A percentile compares a stretch with the other conserved stretches of the same genome.
Evolutionary conservation across 1,140 invertebrate species (phyloP).

Genomic region (Bactericera cockerelli): DNA sequence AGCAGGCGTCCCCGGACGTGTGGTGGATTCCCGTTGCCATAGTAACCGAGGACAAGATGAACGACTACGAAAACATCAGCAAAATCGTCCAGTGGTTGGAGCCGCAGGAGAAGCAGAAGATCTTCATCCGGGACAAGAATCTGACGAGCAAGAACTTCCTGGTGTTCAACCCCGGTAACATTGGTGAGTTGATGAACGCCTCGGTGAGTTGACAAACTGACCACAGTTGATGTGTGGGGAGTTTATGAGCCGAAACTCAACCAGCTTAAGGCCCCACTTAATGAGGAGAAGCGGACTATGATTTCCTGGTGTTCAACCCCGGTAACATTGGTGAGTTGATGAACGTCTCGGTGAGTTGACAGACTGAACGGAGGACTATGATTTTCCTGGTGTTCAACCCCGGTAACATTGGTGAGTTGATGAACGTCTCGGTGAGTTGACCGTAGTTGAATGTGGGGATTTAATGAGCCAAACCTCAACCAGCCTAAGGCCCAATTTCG

Average conservation of each 20-base stretch:
- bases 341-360: no score
- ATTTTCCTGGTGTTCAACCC: slow-evolving; percentile 56
- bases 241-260: no score
- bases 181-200: slow-evolving; percentile 40
- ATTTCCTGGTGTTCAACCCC: no score
- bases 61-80: slow-evolving; percentile 34
- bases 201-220: background rate
- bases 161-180: slow-evolving; percentile 63
- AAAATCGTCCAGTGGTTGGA: slow-evolving; percentile 21
- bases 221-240: no score
- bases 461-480: no score
- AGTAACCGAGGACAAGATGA: slow-evolving; percentile 32
- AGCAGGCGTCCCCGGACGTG: slow-evolving; percentile 32
- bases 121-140: slow-evolving; percentile 15
- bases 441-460: no score
- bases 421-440: background rate
- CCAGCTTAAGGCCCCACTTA: no score
- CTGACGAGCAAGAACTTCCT: slow-evolving; percentile 35
- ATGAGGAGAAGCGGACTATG: no score
- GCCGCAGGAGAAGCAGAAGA: slow-evolving; percentile 11
- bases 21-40: slow-evolving; percentile 56
- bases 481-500: no score
- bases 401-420: slow-evolving; percentile 57
- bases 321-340: no score
- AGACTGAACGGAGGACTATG: slow-evolving; percentile 7